These are phyloP conservation scores for Copidosoma aretas DNA, from an alignment of 2,888 invertebrate species.

Conservation along the genomic window DNA sequence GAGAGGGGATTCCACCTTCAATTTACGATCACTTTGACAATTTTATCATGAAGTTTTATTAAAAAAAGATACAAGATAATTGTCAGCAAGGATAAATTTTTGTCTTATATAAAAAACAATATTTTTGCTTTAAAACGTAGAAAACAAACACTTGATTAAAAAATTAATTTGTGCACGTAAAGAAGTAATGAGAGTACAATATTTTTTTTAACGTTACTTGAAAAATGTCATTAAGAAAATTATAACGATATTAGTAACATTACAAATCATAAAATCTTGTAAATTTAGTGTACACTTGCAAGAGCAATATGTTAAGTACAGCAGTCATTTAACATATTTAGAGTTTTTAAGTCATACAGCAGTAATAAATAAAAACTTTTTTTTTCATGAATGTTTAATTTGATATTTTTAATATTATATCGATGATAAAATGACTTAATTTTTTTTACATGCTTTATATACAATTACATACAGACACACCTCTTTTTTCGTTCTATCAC, in stretches of 20 bases:
- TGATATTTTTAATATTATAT: slow-evolving; percentile 20
- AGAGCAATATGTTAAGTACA: slow-evolving; percentile 37
- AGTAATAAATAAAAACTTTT: slow-evolving; percentile 18
- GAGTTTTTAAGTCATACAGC: slow-evolving; percentile 27
- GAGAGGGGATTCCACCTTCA: no score
- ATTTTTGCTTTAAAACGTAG: background rate
- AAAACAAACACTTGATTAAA: background rate
- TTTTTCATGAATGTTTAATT: slow-evolving; percentile 19
- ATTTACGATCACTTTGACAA: no score
- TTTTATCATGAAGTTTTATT: no score
- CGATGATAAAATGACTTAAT: slow-evolving; percentile 25
- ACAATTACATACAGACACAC: slow-evolving; percentile 53
- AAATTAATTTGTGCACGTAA: no score
- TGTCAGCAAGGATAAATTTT: no score
- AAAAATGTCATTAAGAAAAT: background rate
- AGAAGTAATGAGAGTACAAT: no score
- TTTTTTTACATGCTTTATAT: slow-evolving; percentile 43
- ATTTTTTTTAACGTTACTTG: background rate
- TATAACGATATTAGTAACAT: background rate
- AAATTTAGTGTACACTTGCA: slow-evolving; percentile 33
- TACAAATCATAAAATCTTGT: background rate
- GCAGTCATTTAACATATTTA: slow-evolving; percentile 33
- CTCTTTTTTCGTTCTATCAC: slow-evolving; percentile 25
- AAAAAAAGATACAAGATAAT: no score
- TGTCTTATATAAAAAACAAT: no score